Evolutionary conservation across 2,797 vertebrate species (phyloP), one percentile per base, ranked within the genome.

Genomic region (Natrix natrix): DNA sequence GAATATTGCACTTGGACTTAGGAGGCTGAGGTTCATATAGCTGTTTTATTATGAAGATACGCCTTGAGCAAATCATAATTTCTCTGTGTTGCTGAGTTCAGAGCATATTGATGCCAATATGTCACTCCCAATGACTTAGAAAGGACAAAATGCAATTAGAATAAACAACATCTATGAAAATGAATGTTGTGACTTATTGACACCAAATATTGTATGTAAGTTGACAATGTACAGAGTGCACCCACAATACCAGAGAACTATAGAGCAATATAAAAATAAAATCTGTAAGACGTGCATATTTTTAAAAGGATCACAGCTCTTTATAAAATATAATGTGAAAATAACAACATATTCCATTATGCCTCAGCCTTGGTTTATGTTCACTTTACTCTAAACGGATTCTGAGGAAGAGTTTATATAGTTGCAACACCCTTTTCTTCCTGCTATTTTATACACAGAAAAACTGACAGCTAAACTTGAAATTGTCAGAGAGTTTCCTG

Each of bases 401-500:
- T 0, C 0, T 89, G 6, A 54, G 93, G 87, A 91, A 95, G 87
- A 78, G 88, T 37, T 12, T 0, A 0, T 24, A 43, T 66, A 93
- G 52, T 86, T 86, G 87, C 87, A 91, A 91, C 55, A 78, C 43
- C 59, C 78, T 88, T 93, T 92, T 92, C 93, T 93, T 57, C 13
- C 48, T 95, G 86, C 90, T 91, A 94, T 93, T 95, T 95, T 78
- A 48, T 43, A 93, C 91, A 93, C 92, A 95, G 87, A 92, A 93
- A 96, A 93, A 93, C 69, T 94, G 90, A 92, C 87, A 94, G 93
- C 93, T 2, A 93, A 52, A 93, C 0, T 57, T 78, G 8, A 94
- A 3, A 66, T 91, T 91, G 88, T 96, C 56, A 87, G 54, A 83
- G 43, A 92, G 5, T 93, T 96, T 94, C 94, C 66, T 94, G 48